phyloP scores from a whole-genome alignment of 92 coral and sea anemone genomes.

The Hydrozoanthus gracilis region DNA sequence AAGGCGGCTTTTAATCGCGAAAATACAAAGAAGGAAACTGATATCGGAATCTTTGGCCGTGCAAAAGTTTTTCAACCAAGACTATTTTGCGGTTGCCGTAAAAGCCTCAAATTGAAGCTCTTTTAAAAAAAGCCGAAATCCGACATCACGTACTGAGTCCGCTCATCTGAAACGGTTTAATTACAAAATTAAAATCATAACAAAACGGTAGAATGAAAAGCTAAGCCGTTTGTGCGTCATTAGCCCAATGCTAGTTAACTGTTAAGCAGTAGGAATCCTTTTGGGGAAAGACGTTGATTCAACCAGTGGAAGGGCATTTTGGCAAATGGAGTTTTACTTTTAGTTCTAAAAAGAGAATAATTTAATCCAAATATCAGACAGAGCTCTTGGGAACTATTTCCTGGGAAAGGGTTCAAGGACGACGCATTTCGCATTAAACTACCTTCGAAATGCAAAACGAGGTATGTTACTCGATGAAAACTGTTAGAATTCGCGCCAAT shows the following conservation, averaged over 20 bases:
- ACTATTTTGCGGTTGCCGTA: constrained; percentile 10
- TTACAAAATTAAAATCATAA: not conserved
- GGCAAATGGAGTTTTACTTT: no score
- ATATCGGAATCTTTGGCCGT: not conserved
- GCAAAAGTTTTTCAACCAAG: not conserved
- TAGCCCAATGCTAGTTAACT: not conserved
- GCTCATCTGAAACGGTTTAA: constrained; percentile 32
- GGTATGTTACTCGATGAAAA: not conserved
- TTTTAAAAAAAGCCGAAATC: not conserved
- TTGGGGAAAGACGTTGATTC: not conserved
- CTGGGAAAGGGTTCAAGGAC: not conserved
- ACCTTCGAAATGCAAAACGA: constrained; percentile 9
- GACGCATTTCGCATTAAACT: not conserved
- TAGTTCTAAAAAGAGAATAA: not conserved
- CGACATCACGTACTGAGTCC: constrained; percentile 25
- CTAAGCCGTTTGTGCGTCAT: constrained; percentile 3
- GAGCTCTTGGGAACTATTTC: not conserved
- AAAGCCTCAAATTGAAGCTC: not conserved
- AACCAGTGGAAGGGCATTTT: not conserved
- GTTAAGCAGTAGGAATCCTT: not conserved
- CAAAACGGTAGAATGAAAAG: not conserved
- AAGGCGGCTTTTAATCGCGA: no score
- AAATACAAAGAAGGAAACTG: no score
- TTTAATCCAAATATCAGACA: not conserved
- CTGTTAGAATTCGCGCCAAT: not conserved